Evolutionary conservation across 2,797 vertebrate species (phyloP).

Genomic region (Pagetopsis macropterus): DNA sequence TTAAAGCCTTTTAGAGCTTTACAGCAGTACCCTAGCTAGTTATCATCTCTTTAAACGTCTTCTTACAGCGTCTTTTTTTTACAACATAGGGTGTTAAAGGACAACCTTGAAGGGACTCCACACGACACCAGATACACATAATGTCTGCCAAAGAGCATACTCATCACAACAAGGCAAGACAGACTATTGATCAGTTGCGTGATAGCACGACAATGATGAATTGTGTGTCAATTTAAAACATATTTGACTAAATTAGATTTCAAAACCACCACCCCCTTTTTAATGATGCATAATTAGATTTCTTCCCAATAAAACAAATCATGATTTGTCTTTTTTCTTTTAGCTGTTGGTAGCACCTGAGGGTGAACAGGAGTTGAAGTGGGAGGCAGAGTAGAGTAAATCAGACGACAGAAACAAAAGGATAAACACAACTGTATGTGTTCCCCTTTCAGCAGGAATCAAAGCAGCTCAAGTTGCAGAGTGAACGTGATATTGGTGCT

Average conservation of each 20-base stretch:
- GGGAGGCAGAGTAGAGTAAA: constrained; percentile 51
- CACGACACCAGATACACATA: constrained; percentile 26
- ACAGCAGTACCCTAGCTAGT: constrained; percentile 37
- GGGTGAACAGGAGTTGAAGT: constrained; percentile 61
- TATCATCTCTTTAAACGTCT: constrained; percentile 37
- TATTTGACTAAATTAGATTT: constrained; percentile 33
- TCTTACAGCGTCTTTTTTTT: constrained; percentile 36
- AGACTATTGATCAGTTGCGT: constrained; percentile 52
- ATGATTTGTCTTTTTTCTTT: constrained; percentile 37
- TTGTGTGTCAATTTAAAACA: not conserved
- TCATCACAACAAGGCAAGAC: constrained; percentile 50
- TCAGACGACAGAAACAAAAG: constrained; percentile 66
- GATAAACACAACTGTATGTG: constrained; percentile 67
- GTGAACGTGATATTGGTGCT: constrained; percentile 70
- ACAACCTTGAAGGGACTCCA: constrained; percentile 47
- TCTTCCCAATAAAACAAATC: constrained; percentile 13
- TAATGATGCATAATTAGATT: constrained; percentile 12
- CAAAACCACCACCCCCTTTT: not conserved
- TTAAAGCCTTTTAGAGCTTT: constrained; percentile 43
- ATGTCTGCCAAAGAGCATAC: constrained; percentile 22
- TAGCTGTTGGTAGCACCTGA: constrained; percentile 51
- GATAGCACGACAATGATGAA: constrained; percentile 24
- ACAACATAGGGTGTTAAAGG: constrained; percentile 18
- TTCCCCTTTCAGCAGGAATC: constrained; percentile 70
- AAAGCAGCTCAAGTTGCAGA: constrained; percentile 67